Base-by-base conservation (phyloP, 2,797 vertebrate genomes). In the Pachyuromys duprasi region DNA sequence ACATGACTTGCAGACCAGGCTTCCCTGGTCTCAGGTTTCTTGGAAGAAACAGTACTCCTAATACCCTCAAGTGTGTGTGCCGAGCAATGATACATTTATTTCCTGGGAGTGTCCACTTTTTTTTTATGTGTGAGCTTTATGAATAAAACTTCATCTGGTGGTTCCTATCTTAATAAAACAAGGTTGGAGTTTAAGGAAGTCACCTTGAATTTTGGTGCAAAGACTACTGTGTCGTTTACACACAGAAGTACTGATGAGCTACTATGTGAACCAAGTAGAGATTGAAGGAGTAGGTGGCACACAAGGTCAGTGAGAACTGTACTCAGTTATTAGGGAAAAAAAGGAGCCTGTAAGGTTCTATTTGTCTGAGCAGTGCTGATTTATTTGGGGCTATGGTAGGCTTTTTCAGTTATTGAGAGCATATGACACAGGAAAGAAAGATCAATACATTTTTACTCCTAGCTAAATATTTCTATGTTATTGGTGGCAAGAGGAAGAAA, bases 391-490 rank as follows among this genome's bases (percentile, higher is more conserved):
- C 97, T 93, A 79, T 74, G 86, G 39, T 92, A 97, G 72, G 65
- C 87, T 90, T 97, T 49, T 98, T 98, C 94, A 94, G 65, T 93
- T 97, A 95, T 97, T 98, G 97, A 96, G 91, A 98, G 82, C 88
- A 96, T 96, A 97, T 98, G 94, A 94, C 89, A 92, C 86, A 97
- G 96, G 93, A 95, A 96, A 96, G 96, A 97, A 91, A 89, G 95
- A 98, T 87, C 97, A 87, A 96, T 98, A 96, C 74, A 4, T 97
- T 97, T 97, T 93, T 67, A 95, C n/a, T 93, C 53, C 72, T 86
- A 87, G 92, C 97, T 97, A 78, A 9, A 55, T 98, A 97, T 88
- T 93, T 96, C 69, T 96, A 88, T 93, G 53, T 97, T 92, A 42
- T 95, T 95, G 95, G 70, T 62, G 82, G 8, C 86, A 42, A 88